These are phyloP conservation scores for Nibea albiflora DNA, from an alignment of 2,113 vertebrate genomes.

Conservation along the genomic window DNA sequence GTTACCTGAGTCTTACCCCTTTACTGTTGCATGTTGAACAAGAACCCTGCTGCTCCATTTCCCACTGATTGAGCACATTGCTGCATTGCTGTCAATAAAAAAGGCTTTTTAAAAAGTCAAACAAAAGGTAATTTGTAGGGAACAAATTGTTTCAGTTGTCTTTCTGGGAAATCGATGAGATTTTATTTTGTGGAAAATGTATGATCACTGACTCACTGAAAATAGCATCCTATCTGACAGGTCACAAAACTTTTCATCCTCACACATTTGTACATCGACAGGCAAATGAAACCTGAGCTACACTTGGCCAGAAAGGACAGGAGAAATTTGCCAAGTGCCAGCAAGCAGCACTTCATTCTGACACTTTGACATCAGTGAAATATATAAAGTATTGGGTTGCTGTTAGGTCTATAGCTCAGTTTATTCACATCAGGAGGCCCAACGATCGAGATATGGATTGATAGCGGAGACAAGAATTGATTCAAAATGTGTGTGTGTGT, in stretches of 20 bases:
- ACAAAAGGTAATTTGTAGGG: slow-evolving; percentile 22
- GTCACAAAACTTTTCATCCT: slow-evolving; percentile 62
- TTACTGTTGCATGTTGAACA: slow-evolving; percentile 54
- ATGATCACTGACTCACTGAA: slow-evolving; percentile 42
- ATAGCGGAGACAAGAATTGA: slow-evolving; percentile 86
- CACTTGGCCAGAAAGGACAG: slow-evolving; percentile 64
- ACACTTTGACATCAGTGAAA: slow-evolving; percentile 81
- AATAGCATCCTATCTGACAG: slow-evolving; percentile 67
- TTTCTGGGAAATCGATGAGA: slow-evolving; percentile 30
- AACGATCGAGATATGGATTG: slow-evolving; percentile 85
- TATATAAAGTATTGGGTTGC: slow-evolving; percentile 82
- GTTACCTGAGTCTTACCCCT: slow-evolving; percentile 69
- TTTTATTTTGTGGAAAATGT: slow-evolving; percentile 47
- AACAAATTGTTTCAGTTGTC: slow-evolving; percentile 39
- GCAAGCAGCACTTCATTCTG: slow-evolving; percentile 78
- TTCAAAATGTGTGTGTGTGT: slow-evolving; percentile 61
- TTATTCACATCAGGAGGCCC: slow-evolving; percentile 82
- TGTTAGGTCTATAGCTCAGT: slow-evolving; percentile 69
- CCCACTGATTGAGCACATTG: slow-evolving; percentile 37
- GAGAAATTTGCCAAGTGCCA: slow-evolving; percentile 63
- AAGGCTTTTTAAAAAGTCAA: slow-evolving; percentile 13
- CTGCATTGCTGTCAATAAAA: slow-evolving; percentile 8
- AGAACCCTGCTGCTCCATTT: slow-evolving; percentile 42
- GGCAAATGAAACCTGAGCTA: slow-evolving; percentile 71
- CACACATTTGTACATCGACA: slow-evolving; percentile 69